Conservation (phyloP, 2,113 vertebrate species). For the Notothenia coriiceps region DNA sequence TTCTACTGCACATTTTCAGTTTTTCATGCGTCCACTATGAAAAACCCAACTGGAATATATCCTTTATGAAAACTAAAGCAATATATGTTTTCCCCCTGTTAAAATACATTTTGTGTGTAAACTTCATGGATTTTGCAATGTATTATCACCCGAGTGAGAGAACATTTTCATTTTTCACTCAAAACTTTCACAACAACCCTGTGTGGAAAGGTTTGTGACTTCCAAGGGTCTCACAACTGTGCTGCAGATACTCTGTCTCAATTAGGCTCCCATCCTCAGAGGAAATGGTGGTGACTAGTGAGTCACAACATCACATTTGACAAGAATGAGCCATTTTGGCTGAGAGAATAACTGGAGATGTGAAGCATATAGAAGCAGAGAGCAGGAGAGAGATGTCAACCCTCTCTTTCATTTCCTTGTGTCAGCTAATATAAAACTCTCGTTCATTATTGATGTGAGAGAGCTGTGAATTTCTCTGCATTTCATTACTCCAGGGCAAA, state of each 20-base stretch:
- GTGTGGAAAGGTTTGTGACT: slow-evolving; percentile 30
- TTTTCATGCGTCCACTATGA: not conserved
- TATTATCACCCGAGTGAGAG: not conserved
- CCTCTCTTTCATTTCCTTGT: slow-evolving; percentile 55
- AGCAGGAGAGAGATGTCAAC: slow-evolving; percentile 62
- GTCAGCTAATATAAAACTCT: slow-evolving; percentile 80
- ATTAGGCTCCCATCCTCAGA: slow-evolving; percentile 28
- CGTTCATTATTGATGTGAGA: slow-evolving; percentile 88
- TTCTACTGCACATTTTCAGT: slow-evolving; percentile 11
- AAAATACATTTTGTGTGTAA: not conserved
- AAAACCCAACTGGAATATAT: slow-evolving; percentile 6
- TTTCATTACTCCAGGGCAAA: slow-evolving; percentile 76
- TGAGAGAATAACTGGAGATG: slow-evolving; percentile 39
- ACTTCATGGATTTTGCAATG: slow-evolving; percentile 9
- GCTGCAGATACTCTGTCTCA: slow-evolving; percentile 41
- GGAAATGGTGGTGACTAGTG: slow-evolving; percentile 51
- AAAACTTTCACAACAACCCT: not conserved
- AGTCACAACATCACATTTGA: slow-evolving; percentile 64
- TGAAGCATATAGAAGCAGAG: slow-evolving; percentile 42
- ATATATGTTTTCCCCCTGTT: not conserved
- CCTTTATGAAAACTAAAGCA: not conserved
- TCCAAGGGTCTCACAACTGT: slow-evolving; percentile 32
- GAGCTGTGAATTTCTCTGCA: slow-evolving; percentile 82
- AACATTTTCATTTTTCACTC: slow-evolving; percentile 16
- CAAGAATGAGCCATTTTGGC: slow-evolving; percentile 51